A percentile compares a stretch with the other conserved stretches of the same genome.
These are phyloP conservation scores for Lepidocolaptes lacrymiger DNA, from an alignment of 2,797 vertebrate genomes.

Conservation along the genomic window DNA sequence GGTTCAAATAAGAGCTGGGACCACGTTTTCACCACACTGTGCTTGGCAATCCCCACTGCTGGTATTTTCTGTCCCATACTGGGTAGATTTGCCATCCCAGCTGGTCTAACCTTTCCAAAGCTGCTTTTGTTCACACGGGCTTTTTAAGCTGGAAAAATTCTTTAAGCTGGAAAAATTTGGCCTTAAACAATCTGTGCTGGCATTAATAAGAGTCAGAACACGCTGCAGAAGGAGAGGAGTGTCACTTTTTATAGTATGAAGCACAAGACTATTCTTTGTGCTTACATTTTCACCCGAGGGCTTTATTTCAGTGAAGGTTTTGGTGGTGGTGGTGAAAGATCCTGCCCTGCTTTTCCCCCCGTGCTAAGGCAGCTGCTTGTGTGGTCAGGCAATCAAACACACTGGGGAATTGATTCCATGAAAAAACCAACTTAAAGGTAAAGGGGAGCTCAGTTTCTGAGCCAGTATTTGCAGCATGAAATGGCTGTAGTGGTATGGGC, in stretches of 20 bases:
- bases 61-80: background rate
- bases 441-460: background rate
- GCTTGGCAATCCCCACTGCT: background rate
- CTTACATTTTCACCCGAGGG: background rate
- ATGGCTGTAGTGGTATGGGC: background rate
- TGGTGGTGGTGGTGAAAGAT: background rate
- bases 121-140: background rate
- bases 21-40: fast-evolving
- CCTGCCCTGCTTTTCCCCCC: background rate
- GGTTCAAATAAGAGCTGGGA: background rate
- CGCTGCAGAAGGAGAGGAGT: background rate
- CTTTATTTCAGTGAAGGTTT: background rate
- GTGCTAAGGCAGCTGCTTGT: background rate
- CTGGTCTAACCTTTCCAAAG: background rate
- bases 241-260: background rate
- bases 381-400: background rate
- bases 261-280: background rate
- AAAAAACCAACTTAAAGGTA: background rate
- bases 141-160: background rate
- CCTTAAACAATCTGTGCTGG: background rate
- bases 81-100: background rate
- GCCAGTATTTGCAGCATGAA: background rate
- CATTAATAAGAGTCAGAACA: background rate
- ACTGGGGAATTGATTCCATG: background rate
- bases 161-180: too few species aligned